phyloP scores from a whole-genome alignment of 2,888 invertebrate species.

The Drosophila flavopinicola region DNA sequence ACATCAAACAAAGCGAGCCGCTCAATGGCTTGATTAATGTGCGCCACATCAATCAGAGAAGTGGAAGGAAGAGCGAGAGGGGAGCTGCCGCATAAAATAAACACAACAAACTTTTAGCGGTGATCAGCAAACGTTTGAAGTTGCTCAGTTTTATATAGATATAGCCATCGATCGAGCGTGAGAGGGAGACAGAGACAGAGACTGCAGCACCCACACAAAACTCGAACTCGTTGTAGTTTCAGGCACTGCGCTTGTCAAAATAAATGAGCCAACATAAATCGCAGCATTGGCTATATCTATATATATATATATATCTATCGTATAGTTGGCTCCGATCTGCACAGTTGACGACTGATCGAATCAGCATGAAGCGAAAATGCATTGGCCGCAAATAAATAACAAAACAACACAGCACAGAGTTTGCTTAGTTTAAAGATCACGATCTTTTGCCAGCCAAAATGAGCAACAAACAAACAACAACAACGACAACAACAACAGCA shows the following conservation, averaged over 20 bases:
- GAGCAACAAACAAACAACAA: slow-evolving; percentile 47
- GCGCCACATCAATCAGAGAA: slow-evolving; percentile 75
- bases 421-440: slow-evolving; percentile 75
- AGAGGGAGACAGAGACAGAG: no score
- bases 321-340: slow-evolving; percentile 17
- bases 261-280: slow-evolving; percentile 75
- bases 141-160: slow-evolving; percentile 19
- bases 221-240: slow-evolving; percentile 32
- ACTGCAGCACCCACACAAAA: slow-evolving; percentile 56
- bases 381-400: slow-evolving; percentile 50
- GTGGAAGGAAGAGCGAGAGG: neutral
- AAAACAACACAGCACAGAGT: no score
- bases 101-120: slow-evolving; percentile 58
- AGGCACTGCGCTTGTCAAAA: slow-evolving; percentile 64
- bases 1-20: slow-evolving; percentile 69
- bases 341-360: slow-evolving; percentile 70
- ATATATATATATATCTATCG: slow-evolving; percentile 22
- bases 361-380: slow-evolving; percentile 54
- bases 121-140: slow-evolving; percentile 52
- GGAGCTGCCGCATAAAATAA: slow-evolving; percentile 44
- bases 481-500: slow-evolving; percentile 25
- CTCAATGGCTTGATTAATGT: slow-evolving; percentile 78
- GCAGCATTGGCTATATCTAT: slow-evolving; percentile 45
- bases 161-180: no score
- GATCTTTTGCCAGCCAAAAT: slow-evolving; percentile 73